Base-by-base conservation (phyloP, 64 coral and sea anemone genomes). In the Porites australiensis region DNA sequence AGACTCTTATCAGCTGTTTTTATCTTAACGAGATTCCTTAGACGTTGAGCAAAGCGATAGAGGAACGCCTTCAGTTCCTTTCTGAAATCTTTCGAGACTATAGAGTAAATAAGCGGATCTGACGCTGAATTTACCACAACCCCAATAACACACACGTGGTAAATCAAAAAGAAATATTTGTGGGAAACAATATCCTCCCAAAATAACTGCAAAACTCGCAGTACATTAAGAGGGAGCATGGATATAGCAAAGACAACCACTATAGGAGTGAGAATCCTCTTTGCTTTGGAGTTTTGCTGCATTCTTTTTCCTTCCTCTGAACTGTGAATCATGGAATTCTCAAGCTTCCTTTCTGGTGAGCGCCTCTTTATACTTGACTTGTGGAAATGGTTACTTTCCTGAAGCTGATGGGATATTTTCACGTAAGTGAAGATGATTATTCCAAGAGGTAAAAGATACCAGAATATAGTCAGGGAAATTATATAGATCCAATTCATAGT, bases 61-160 rank as follows among this genome's bases (percentile, higher is more conserved):
- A 6, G 13, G 60, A 50, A 1, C 10, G 46, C 46, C 48, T 83
- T 83, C 15, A 83, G 81, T 10, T 68, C 61, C 43, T 46, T 46
- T 83, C 77, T 51, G 57, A 93, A 93, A 50, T 86, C 72, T 3
- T 93, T 93, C 9, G 90, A 70, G 7, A 93, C 90, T 44, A 93
- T 61, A 1, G 82, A 93, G 51, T 93, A 93, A 22, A 93, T 93
- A 3, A 93, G 13, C 0, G 90, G 90, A 16, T 93, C 82, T 3
- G 82, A 62, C 9, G 82, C 90, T 2, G 77, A 72, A n/a, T 93
- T 93, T 5, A 93, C 50, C 12, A 87, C 48, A n/a, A 93, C 49
- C 19, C 50, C 90, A 37, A 93, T 86, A 22, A 93, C 90, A 23
- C 81, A 93, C 9, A 93, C 18, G 62, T 93, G 65, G 22, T 87